Evolutionary conservation across 2,113 vertebrate species (phyloP), one percentile per base, ranked within the genome.

Genomic region (Ammospiza nelsoni): DNA sequence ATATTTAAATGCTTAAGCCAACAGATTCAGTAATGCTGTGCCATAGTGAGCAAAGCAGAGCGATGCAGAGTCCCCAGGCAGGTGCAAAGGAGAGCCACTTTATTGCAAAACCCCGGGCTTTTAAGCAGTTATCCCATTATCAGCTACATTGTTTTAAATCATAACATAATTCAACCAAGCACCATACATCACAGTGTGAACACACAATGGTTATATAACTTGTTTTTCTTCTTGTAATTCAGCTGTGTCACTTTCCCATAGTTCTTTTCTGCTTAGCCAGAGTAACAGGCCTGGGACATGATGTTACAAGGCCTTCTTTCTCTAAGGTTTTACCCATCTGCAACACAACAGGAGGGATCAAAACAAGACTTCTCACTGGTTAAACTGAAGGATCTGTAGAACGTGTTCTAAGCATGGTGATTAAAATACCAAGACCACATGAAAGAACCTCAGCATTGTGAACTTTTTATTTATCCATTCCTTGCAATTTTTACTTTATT

Each of bases 401-500:
- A 63, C 51, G 16, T 74, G 12, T 90, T 85, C 22, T 33, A 35
- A 58, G 18, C 9, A 11, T 68, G 15, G 8, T 58, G 28, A 59
- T 77, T 81, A 59, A 87, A 94, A 63, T 77, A 48, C 21, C 5
- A 15, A 33, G 46, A 69, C 43, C 12, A 31, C 20, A 9, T 19
- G 20, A 59, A 51, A 67, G 55, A 71, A 17, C 18, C 16, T 91
- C 55, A 72, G 35, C 11, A 6, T 49, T 39, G 10, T 37, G 24
- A 57, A 25, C 16, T 55, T 84, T 91, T 81, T 57, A 44, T 89
- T 67, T 77, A 31, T 68, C 84, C 3, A 41, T 86, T 87, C 39
- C 35, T 75, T 84, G 35, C 13, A 63, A 29, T 65, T 91, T 77
- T 89, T 62, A 44, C 41, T 89, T 94, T 61, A 21, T 31, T 81